Evolutionary conservation across 1,140 invertebrate genomes (phyloP).

Genomic region (Branchinecta lynchi): DNA sequence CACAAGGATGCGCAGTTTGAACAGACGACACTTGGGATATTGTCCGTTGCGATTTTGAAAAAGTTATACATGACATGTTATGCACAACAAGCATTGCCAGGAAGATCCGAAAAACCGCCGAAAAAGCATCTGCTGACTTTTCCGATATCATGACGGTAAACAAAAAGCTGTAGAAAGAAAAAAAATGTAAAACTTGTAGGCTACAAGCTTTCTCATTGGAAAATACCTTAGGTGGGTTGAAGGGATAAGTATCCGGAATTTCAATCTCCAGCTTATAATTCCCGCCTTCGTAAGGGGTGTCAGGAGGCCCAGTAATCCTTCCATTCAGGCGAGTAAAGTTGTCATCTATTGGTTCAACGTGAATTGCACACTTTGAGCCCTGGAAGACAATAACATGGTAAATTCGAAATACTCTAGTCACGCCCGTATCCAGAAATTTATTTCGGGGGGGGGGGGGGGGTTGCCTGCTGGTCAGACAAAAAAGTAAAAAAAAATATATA

Average conservation of each 20-base stretch:
- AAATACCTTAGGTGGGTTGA: constrained; percentile 90
- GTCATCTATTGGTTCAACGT: constrained; percentile 79
- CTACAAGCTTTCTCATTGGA: constrained; percentile 11
- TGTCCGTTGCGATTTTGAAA: too few relatives aligned
- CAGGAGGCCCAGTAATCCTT: constrained; percentile 79
- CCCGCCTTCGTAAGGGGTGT: constrained; percentile 93
- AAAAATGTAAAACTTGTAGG: background rate
- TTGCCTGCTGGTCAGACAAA: background rate
- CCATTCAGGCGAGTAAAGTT: constrained; percentile 79
- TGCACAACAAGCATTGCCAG: too few relatives aligned
- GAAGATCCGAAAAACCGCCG: too few relatives aligned
- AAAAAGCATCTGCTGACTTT: background rate
- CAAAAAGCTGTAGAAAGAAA: background rate
- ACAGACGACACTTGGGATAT: too few relatives aligned
- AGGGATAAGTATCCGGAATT: constrained; percentile 97
- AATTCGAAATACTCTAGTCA: background rate
- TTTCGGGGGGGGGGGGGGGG: background rate
- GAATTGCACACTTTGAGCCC: constrained; percentile 80
- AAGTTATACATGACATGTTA: too few relatives aligned
- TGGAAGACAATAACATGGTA: constrained; percentile 29
- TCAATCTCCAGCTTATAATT: constrained; percentile 87
- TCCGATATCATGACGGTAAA: background rate
- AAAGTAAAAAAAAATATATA: background rate
- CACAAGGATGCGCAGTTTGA: too few relatives aligned
- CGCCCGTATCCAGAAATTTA: background rate